A percentile compares a stretch with the other conserved stretches of the same genome.
Conservation (phyloP, 2,797 vertebrate species). For the Neosilurus hyrtlii region DNA sequence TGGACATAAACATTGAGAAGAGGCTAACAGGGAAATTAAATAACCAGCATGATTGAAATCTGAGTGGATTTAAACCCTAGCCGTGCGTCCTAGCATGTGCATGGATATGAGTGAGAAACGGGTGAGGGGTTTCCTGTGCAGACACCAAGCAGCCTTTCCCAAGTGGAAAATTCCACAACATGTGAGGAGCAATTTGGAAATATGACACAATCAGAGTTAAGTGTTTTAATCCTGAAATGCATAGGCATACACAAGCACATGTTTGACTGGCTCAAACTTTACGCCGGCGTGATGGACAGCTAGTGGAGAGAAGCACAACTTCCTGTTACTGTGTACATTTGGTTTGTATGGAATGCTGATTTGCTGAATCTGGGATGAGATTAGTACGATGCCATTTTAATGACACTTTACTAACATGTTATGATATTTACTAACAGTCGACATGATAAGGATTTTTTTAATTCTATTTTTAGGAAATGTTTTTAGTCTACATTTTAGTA, state of each 20-base stretch:
- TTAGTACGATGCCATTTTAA: not conserved
- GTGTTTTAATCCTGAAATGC: not conserved
- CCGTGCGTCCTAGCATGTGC: not conserved
- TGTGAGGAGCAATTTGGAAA: constrained; percentile 27
- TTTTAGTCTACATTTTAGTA: not conserved
- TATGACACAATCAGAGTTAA: constrained; percentile 9
- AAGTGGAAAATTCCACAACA: constrained; percentile 43
- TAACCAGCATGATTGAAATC: not conserved
- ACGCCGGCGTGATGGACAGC: not conserved
- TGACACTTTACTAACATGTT: not conserved
- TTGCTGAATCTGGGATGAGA: not conserved
- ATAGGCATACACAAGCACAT: not conserved
- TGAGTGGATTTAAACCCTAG: not conserved
- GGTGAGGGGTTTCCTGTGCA: constrained; percentile 1
- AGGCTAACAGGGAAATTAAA: not conserved
- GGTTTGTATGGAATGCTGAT: not conserved
- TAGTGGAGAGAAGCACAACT: no score
- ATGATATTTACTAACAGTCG: not conserved
- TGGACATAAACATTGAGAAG: not conserved
- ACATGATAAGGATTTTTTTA: not conserved
- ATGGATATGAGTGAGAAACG: not conserved
- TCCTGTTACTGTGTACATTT: not conserved
- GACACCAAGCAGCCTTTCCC: constrained; percentile 26
- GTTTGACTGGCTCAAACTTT: not conserved
- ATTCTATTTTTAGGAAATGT: no score